These are phyloP conservation scores for Nesidiocoris tenuis DNA, from an alignment of 2,888 invertebrate species.

Conservation along the genomic window DNA sequence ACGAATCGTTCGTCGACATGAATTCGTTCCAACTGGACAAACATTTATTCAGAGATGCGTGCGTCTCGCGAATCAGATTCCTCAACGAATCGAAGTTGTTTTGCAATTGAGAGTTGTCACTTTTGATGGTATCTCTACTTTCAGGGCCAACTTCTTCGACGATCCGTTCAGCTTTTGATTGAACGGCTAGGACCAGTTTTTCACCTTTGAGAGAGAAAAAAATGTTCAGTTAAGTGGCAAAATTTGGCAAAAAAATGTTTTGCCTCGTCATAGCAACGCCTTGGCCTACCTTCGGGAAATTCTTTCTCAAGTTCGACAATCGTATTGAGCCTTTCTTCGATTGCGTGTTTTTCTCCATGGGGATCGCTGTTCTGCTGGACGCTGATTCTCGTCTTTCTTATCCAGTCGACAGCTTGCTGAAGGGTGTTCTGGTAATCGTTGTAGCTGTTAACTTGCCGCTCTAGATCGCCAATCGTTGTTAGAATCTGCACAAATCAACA, in stretches of 20 bases:
- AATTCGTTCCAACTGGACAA: conserved; percentile 80
- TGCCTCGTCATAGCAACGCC: too few relatives aligned
- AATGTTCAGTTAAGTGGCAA: too few relatives aligned
- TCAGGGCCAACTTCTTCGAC: conserved; percentile 76
- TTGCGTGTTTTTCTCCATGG: conserved; percentile 80
- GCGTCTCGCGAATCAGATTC: conserved; percentile 73
- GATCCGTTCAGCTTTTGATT: conserved; percentile 72
- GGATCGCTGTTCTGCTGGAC: conserved; percentile 83
- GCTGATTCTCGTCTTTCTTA: conserved; percentile 75
- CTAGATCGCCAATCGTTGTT: conserved; percentile 57
- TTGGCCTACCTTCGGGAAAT: conserved; percentile 63
- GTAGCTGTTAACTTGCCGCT: conserved; percentile 81
- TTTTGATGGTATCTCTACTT: conserved; percentile 76
- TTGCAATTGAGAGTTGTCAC: conserved; percentile 77
- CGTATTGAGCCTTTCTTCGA: conserved; percentile 72
- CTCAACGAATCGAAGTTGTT: conserved; percentile 80
- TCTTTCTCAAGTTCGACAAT: conserved; percentile 68
- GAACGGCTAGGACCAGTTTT: conserved; percentile 68
- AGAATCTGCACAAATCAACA: conserved; percentile 48
- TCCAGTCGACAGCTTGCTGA: conserved; percentile 81
- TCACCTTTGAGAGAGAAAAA: conserved; percentile 30
- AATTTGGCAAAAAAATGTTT: too few relatives aligned
- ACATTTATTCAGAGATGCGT: conserved; percentile 72
- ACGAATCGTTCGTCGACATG: conserved; percentile 68
- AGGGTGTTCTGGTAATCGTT: conserved; percentile 82